phyloP scores from a whole-genome alignment of 2,113 vertebrate species.

The Nothobranchius kuhntae region DNA sequence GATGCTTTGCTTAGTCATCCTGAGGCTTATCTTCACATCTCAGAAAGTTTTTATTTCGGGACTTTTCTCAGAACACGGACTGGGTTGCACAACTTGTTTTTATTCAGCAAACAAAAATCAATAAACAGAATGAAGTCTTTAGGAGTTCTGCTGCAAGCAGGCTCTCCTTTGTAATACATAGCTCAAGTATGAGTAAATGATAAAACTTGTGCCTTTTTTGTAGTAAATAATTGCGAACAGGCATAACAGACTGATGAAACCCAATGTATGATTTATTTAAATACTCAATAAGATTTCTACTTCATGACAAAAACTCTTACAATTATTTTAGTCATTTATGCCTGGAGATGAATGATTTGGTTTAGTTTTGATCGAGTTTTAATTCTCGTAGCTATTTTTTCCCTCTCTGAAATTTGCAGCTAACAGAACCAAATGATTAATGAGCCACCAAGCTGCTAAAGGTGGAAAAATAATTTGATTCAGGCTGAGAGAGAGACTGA shows the following conservation, averaged over 20 bases:
- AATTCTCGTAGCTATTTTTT: not conserved
- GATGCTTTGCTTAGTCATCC: not conserved
- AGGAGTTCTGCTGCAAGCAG: too few relatives aligned
- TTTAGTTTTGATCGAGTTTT: not conserved
- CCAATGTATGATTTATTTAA: not conserved
- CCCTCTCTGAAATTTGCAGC: constrained; percentile 7
- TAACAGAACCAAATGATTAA: not conserved
- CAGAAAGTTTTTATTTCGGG: too few relatives aligned
- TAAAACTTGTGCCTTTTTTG: not conserved
- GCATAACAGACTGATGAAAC: too few relatives aligned
- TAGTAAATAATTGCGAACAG: too few relatives aligned
- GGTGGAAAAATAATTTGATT: constrained; percentile 3
- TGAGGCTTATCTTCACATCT: too few relatives aligned
- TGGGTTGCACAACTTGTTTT: too few relatives aligned
- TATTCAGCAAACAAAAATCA: too few relatives aligned
- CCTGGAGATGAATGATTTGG: not conserved
- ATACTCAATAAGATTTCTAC: not conserved
- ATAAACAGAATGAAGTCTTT: too few relatives aligned
- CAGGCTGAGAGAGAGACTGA: not conserved
- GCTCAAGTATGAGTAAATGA: not conserved
- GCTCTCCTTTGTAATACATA: not conserved
- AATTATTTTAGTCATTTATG: not conserved
- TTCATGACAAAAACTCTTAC: too few relatives aligned
- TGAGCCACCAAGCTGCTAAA: not conserved
- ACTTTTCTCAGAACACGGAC: too few relatives aligned